A percentile compares a stretch with the other conserved stretches of the same genome.
Conservation (phyloP, 2,888 invertebrate species). For the Aquatica leii region DNA sequence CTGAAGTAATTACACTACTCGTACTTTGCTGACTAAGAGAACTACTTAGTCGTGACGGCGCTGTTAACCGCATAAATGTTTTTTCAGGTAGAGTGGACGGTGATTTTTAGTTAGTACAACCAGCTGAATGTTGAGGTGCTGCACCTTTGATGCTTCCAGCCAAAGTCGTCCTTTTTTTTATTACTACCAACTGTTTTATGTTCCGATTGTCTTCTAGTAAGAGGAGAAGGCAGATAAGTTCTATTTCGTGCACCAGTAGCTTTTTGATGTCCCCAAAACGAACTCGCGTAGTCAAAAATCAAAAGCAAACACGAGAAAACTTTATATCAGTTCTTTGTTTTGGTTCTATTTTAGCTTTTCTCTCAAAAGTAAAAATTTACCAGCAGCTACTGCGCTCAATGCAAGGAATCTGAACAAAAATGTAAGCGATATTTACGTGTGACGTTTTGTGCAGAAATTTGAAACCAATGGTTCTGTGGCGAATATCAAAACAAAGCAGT, state of each 20-base stretch:
- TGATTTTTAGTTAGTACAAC: conserved; percentile 74
- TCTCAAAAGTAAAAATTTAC: too few species aligned
- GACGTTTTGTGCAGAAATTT: too few species aligned
- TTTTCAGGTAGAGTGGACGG: conserved; percentile 62
- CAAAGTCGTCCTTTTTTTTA: conserved; percentile 81
- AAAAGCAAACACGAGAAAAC: conserved; percentile 83
- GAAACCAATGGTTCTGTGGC: too few species aligned
- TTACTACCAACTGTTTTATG: conserved; percentile 77
- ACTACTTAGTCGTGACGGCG: conserved; percentile 85
- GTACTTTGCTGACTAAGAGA: conserved; percentile 80
- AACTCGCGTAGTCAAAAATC: conserved; percentile 89
- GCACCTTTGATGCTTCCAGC: conserved; percentile 74
- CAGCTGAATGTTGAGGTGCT: conserved; percentile 62
- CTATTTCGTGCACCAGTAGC: conserved; percentile 92
- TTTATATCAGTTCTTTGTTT: conserved; percentile 80
- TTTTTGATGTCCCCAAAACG: conserved; percentile 87
- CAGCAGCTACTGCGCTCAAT: too few species aligned
- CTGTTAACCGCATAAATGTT: conserved; percentile 61
- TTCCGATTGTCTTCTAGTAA: conserved; percentile 86
- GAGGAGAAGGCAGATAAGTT: conserved; percentile 74
- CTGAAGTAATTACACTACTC: conserved; percentile 66
- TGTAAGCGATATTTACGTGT: too few species aligned
- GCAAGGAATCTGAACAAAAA: too few species aligned
- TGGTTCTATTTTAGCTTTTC: conserved; percentile 77
- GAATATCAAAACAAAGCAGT: too few species aligned